Conservation (phyloP, 92 coral and sea anemone species). For the Epizoanthus scotinus region DNA sequence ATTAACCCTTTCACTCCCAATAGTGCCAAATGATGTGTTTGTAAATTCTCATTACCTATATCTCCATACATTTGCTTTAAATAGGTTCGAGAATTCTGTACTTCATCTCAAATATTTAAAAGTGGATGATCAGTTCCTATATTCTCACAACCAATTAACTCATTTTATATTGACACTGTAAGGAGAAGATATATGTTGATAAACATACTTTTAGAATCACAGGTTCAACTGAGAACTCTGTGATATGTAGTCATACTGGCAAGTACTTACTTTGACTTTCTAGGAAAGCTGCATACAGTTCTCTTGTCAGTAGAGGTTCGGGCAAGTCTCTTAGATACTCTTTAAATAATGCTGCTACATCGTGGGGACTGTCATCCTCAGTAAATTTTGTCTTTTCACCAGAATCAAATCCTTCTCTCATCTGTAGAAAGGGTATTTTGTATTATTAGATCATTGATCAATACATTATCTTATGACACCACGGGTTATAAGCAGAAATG, state of each 20-base stretch:
- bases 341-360: conserved; percentile 97
- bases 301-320: conserved; percentile 94
- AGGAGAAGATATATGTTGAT: too few relatives aligned
- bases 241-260: neutral
- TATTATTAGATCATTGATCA: neutral
- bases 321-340: conserved; percentile 95
- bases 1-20: too few relatives aligned
- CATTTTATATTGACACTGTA: too few relatives aligned
- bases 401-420: conserved; percentile 90
- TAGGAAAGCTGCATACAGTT: conserved; percentile 89
- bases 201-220: too few relatives aligned
- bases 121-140: too few relatives aligned
- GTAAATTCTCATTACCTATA: too few relatives aligned
- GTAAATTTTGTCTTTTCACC: conserved; percentile 88
- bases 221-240: neutral
- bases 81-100: too few relatives aligned
- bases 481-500: neutral
- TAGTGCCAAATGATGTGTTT: too few relatives aligned
- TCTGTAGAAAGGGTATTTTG: conserved; percentile 43
- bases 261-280: conserved; percentile 88
- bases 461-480: neutral
- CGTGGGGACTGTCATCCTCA: conserved; percentile 95
- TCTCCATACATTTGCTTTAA: too few relatives aligned
- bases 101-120: too few relatives aligned
- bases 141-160: too few relatives aligned